phyloP scores from a whole-genome alignment of 2,113 vertebrate genomes.

The Phocoena sinus region DNA sequence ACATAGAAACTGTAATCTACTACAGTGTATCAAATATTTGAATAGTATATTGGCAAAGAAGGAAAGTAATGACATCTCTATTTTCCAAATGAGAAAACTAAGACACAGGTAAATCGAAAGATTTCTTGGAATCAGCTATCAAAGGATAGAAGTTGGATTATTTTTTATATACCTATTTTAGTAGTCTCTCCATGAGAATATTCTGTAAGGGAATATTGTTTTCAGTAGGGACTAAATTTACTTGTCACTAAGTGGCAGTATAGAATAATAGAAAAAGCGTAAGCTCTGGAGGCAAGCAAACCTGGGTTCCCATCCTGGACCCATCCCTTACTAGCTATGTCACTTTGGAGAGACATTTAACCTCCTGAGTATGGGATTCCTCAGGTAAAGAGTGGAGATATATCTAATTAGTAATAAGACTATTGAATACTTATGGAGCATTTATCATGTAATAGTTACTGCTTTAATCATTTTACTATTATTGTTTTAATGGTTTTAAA shows the following conservation, averaged over 20 bases:
- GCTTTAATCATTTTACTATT: neutral
- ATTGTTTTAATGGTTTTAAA: neutral
- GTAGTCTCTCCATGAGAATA: neutral
- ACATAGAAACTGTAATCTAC: neutral
- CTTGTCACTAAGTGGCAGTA: slow-evolving; percentile 27
- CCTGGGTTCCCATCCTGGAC: neutral
- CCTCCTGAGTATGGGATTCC: neutral
- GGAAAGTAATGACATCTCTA: neutral
- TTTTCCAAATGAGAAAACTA: slow-evolving; percentile 17
- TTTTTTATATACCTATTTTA: neutral
- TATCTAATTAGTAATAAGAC: neutral
- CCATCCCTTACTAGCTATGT: neutral
- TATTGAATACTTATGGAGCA: neutral
- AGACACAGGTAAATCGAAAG: neutral
- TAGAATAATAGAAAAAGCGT: neutral
- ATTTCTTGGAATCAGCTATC: neutral
- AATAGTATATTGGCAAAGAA: neutral
- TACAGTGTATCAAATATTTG: neutral
- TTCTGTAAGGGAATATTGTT: neutral
- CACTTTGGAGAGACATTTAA: neutral
- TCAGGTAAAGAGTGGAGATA: neutral
- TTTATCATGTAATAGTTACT: neutral
- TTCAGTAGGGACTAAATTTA: neutral
- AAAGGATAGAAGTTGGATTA: neutral
- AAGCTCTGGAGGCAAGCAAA: neutral